These are phyloP conservation scores for Linyphia triangularis DNA, from an alignment of 2,888 invertebrate genomes.

Conservation along the genomic window DNA sequence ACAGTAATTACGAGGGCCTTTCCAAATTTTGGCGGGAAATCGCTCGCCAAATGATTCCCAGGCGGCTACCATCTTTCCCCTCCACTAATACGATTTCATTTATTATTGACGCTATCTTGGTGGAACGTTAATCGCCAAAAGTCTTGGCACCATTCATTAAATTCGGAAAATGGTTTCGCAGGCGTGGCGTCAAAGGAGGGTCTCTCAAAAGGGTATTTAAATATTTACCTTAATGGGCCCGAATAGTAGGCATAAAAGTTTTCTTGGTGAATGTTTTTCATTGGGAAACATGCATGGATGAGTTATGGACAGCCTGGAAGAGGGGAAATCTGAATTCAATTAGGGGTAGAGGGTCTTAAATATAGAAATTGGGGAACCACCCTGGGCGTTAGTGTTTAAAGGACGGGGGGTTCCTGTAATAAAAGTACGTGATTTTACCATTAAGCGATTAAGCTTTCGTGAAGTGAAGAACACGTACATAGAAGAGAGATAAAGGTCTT, in stretches of 20 bases:
- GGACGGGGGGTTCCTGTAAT: conserved; percentile 41
- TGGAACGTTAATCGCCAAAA: conserved; percentile 69
- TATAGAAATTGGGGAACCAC: conserved; percentile 40
- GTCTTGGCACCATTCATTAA: conserved; percentile 67
- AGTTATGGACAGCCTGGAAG: conserved; percentile 50
- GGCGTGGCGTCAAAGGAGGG: conserved; percentile 54
- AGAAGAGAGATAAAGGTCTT: conserved; percentile 12
- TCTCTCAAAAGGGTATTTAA: conserved; percentile 71
- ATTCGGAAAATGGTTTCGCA: conserved; percentile 63
- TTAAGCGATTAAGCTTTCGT: conserved; percentile 50
- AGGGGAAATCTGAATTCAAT: conserved; percentile 62
- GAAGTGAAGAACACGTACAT: neutral
- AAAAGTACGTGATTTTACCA: conserved; percentile 66
- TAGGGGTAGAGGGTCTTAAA: conserved; percentile 60
- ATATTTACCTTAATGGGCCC: conserved; percentile 72
- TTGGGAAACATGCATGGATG: conserved; percentile 44
- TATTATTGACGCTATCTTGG: conserved; percentile 70
- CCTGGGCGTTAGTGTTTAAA: conserved; percentile 44
- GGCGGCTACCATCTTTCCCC: conserved; percentile 7
- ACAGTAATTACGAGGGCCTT: conserved; percentile 50
- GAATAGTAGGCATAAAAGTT: conserved; percentile 34
- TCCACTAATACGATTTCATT: conserved; percentile 71
- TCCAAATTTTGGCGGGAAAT: conserved; percentile 70
- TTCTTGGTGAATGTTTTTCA: conserved; percentile 68
- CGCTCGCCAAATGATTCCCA: conserved; percentile 66